phyloP scores from a whole-genome alignment of 2,888 invertebrate species.

The Cataglyphis cursor region DNA sequence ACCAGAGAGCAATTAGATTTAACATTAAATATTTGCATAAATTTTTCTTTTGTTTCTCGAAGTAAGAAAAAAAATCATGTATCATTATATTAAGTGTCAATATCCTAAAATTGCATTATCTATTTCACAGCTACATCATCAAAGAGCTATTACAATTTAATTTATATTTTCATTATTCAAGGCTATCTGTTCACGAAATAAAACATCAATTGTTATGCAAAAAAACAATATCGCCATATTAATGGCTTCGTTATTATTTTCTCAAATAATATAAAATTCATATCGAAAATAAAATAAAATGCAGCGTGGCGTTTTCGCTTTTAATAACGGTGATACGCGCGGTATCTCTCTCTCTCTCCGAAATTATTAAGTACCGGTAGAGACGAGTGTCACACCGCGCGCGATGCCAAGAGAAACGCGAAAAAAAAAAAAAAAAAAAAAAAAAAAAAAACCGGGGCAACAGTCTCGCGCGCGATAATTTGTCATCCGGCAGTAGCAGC shows the following conservation, averaged over 20 bases:
- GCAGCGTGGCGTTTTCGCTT: not conserved
- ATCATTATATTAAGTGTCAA: not conserved
- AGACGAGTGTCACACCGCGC: slow-evolving; percentile 26
- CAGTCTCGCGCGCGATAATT: slow-evolving; percentile 73
- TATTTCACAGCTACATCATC: not conserved
- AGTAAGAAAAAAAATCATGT: not conserved
- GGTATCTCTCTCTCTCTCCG: slow-evolving; percentile 2
- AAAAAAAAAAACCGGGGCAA: slow-evolving; percentile 52
- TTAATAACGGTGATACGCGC: slow-evolving; percentile 8
- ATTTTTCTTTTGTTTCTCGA: not conserved
- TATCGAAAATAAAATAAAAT: not conserved
- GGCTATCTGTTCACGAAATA: not conserved
- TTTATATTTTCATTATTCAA: not conserved
- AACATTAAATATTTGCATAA: not conserved
- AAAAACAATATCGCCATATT: not conserved
- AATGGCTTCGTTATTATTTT: not conserved
- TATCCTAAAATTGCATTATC: not conserved
- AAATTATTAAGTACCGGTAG: slow-evolving; percentile 23
- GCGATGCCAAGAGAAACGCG: slow-evolving; percentile 23
- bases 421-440: slow-evolving; percentile 58
- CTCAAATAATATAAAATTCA: not conserved
- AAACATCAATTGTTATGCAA: not conserved
- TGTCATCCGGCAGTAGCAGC: slow-evolving; percentile 70
- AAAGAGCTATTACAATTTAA: not conserved
- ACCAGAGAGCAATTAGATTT: not conserved